Evolutionary conservation across 2,888 invertebrate genomes (phyloP), one percentile per base, ranked within the genome.

Genomic region (Diabrotica balteata): DNA sequence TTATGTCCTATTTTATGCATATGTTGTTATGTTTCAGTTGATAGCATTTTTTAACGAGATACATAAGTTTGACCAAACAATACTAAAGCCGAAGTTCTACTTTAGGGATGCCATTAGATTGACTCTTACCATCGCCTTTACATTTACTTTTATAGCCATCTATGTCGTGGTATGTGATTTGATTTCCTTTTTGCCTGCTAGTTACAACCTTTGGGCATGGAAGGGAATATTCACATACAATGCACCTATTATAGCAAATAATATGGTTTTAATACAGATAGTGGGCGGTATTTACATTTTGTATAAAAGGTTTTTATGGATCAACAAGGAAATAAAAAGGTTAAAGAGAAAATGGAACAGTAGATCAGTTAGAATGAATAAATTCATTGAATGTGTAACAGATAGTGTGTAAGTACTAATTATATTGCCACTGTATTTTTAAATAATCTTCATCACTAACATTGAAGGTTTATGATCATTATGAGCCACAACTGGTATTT

Each of bases 321-420:
- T 11, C 8, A 55, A 55, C n/a, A 44, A 11, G 10, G 44, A 55
- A 42, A 43, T 55, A 2, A 55, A 10, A 11, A 2, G 55, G 9
- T 11, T 55, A 2, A 55, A 44, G 11, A 43, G 44, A 55, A 55
- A 11, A 55, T 55, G 55, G 55, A 55, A 55, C 8, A 44, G 11
- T 43, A 44, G 5, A 52, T 22, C 43, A 10, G 2, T 54, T n/a
- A 43, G 8, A 43, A 9, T 6, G 7, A 4, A 11, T 43, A 44
- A 11, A 43, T 10, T 44, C 3, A 43, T 55, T 2, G 1, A 8
- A n/a, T 2, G 10, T 42, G 55, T 11, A 3, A 8, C n/a, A 11
- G 55, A 55, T 7, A 44, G 2, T 4, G 0, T 42, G 55, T 55
- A 11, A 11, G 55, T 55, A 51, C 1, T 5, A 17, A 51, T 8